These are phyloP conservation scores for Brevimyrus niger DNA, from an alignment of 2,113 vertebrate genomes.

Conservation along the genomic window DNA sequence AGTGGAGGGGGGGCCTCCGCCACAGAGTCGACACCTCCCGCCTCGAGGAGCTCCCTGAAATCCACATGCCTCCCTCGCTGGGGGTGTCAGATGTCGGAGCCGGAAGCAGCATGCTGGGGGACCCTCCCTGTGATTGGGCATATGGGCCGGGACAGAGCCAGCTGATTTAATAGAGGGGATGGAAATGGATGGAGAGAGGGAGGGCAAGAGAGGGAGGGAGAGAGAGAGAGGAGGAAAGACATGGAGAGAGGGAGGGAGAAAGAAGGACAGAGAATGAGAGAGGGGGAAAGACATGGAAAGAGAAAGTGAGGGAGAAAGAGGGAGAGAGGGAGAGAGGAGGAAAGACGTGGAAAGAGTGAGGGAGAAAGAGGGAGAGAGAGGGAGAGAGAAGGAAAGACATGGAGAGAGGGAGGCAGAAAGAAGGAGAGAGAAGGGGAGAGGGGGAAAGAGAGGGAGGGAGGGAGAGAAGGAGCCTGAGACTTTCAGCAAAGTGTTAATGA, in stretches of 20 bases:
- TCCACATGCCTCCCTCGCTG: neutral
- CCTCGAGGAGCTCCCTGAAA: neutral
- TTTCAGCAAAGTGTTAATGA: conserved; percentile 10
- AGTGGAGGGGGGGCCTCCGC: neutral
- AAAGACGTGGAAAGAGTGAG: neutral
- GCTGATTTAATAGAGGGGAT: conserved; percentile 21
- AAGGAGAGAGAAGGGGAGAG: neutral
- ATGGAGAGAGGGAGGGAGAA: conserved; percentile 8
- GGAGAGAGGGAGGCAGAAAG: neutral
- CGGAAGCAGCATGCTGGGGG: neutral
- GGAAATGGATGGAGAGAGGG: neutral
- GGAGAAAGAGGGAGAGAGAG: conserved; percentile 5
- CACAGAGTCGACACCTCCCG: neutral
- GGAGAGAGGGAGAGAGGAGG: conserved; percentile 9
- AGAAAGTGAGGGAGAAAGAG: conserved; percentile 6
- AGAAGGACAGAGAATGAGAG: too few species aligned
- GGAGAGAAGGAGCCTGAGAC: neutral
- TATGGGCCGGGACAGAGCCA: neutral
- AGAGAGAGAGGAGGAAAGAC: conserved; percentile 12
- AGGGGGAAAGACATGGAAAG: neutral
- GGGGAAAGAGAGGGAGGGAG: neutral
- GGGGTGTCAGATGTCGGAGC: conserved; percentile 9
- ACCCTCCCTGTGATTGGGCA: neutral
- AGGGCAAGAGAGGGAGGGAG: conserved; percentile 27
- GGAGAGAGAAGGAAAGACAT: neutral